Base-by-base conservation (phyloP, 2,888 invertebrate genomes). In the Creontiades dilutus region DNA sequence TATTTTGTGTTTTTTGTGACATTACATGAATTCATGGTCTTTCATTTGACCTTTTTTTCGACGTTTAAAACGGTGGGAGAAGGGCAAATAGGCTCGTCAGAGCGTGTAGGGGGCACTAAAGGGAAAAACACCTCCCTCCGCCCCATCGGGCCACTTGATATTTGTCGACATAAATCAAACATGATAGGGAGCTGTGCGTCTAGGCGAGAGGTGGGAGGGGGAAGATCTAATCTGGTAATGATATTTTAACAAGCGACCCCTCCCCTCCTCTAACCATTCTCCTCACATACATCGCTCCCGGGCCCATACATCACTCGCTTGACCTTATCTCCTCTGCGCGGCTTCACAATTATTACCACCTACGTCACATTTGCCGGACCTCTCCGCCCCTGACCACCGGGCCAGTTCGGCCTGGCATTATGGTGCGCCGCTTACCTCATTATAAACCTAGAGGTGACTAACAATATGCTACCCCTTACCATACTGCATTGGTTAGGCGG, bases 81-180 rank as follows among this genome's bases (percentile, higher is more conserved):
- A 68, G 19, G 68, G 9, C n/a, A 12, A 68, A 68, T 68, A 68
- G 68, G 27, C 68, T 19, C 68, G 27, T 23, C 68, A 27, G 27
- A 27, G 68, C 68, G 68, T 23, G 68, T 68, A 68, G 27, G 23
- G 19, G 68, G 27, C 68, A 68, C 23, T 27, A 68, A 68, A 27
- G 57, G 57, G 16, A 68, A 68, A 68, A 68, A 68, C 68, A 23
- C 23, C 23, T 11, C 68, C 23, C 11, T 11, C 57, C 57, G 16
- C 57, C 16, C 57, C 57, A 68, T 12, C 23, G 11, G 11, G 9
- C 68, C 68, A 68, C 23, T 68, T 68, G 68, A 68, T 68, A 68
- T 68, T 68, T 68, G 68, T 68, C 68, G 68, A 68, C 68, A 68
- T 68, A 68, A 68, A 68, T 68, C 68, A 68, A 68, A 68, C 23